Evolutionary conservation across 2,113 vertebrate genomes (phyloP).

Genomic region (Tetraodon nigroviridis): DNA sequence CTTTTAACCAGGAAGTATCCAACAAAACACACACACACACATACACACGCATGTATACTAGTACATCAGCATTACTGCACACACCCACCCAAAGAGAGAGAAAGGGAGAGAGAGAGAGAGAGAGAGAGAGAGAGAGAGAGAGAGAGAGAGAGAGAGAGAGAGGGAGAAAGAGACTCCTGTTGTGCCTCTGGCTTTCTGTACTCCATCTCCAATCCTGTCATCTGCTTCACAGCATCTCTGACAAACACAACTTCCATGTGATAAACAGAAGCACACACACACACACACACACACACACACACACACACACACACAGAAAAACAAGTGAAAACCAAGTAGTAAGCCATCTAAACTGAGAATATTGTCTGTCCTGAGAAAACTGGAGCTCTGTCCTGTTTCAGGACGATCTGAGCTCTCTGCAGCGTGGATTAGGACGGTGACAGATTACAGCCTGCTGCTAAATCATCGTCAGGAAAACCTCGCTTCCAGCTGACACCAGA

Average conservation of each 20-base stretch:
- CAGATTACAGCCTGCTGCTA: constrained; percentile 59
- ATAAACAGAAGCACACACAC: neutral
- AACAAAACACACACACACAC: no score
- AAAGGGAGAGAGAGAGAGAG: neutral
- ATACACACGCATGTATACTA: no score
- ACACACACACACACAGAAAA: no score
- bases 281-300: no score
- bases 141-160: neutral
- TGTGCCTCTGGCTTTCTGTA: constrained; percentile 34
- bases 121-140: no score
- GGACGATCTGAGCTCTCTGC: constrained; percentile 49
- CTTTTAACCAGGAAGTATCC: no score
- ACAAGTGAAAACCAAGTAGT: no score
- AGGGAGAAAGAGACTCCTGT: constrained; percentile 19
- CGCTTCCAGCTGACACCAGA: constrained; percentile 45
- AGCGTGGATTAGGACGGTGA: constrained; percentile 59
- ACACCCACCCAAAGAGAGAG: no score
- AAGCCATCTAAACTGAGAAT: no score
- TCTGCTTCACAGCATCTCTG: constrained; percentile 23
- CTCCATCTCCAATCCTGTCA: constrained; percentile 42
- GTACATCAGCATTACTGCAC: no score
- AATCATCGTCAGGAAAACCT: no score
- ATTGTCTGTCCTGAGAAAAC: no score
- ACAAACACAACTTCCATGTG: constrained; percentile 24
- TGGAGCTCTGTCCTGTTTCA: constrained; percentile 34